These are phyloP conservation scores for Melanotaenia trifasciata DNA, from an alignment of 2,797 vertebrate species.

Conservation along the genomic window DNA sequence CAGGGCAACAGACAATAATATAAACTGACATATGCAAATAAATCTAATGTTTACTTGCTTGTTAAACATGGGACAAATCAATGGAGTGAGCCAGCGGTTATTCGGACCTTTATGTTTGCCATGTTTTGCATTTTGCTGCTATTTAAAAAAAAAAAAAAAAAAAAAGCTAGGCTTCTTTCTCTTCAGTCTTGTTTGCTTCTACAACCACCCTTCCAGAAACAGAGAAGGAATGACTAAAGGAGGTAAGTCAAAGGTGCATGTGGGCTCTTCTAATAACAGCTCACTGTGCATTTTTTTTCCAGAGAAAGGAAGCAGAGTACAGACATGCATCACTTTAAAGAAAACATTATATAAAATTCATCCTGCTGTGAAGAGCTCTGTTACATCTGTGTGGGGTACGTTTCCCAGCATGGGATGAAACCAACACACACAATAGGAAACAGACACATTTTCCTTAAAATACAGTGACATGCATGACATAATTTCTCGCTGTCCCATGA, in stretches of 20 bases:
- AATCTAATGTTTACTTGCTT: slow-evolving; percentile 15
- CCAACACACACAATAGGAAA: slow-evolving; percentile 25
- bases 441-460: slow-evolving; percentile 27
- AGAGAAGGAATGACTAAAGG: slow-evolving; percentile 8
- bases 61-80: slow-evolving; percentile 6
- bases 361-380: slow-evolving; percentile 44
- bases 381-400: slow-evolving; percentile 40
- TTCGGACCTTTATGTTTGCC: slow-evolving; percentile 28
- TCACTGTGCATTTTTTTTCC: slow-evolving; percentile 21
- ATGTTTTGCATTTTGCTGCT: slow-evolving; percentile 12
- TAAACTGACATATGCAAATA: slow-evolving; percentile 10
- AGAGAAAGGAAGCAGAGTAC: slow-evolving; percentile 24
- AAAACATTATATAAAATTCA: slow-evolving; percentile 43
- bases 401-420: slow-evolving; percentile 43
- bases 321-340: slow-evolving; percentile 57
- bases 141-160: slow-evolving; percentile 4
- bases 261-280: slow-evolving; percentile 27
- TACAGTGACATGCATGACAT: slow-evolving; percentile 35
- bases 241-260: slow-evolving; percentile 22
- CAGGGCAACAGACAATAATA: neutral
- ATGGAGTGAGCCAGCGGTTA: neutral
- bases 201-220: neutral
- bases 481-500: slow-evolving; percentile 47
- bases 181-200: slow-evolving; percentile 1
- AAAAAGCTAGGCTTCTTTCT: neutral